Percentiles rank a stretch among this genome's conserved stretches.
Evolutionary conservation across 2,888 invertebrate species (phyloP).

Genomic region (Tigriopus californicus): DNA sequence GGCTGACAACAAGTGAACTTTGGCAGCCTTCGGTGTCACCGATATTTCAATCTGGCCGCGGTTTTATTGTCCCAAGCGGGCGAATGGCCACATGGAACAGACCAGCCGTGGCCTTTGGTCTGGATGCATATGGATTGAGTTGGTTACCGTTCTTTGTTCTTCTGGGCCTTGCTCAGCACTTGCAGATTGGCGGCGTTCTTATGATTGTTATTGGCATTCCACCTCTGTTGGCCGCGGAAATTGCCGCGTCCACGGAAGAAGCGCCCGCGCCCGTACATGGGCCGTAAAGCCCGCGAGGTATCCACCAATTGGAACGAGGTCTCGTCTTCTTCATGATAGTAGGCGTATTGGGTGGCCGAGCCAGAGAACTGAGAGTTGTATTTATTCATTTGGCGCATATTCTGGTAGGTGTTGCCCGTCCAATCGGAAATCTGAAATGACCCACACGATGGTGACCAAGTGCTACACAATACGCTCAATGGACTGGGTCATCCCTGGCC

Average conservation of each 20-base stretch:
- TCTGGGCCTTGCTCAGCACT: slow-evolving; percentile 56
- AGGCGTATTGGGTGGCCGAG: slow-evolving; percentile 89
- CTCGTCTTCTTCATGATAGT: slow-evolving; percentile 97
- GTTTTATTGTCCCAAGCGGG: no score
- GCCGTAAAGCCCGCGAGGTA: slow-evolving; percentile 69
- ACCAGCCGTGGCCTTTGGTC: no score
- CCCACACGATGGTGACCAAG: slow-evolving; percentile 19
- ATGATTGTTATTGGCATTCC: slow-evolving; percentile 32
- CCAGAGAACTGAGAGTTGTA: slow-evolving; percentile 72
- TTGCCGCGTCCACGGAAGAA: slow-evolving; percentile 43
- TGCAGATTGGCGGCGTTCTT: slow-evolving; percentile 44
- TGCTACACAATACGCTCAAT: not conserved
- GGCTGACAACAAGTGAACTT: not conserved
- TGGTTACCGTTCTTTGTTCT: slow-evolving; percentile 37
- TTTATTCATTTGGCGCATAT: slow-evolving; percentile 77
- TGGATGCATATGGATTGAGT: no score
- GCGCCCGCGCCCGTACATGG: slow-evolving; percentile 77
- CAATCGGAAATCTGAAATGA: slow-evolving; percentile 62
- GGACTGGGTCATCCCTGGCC: no score
- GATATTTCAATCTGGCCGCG: no score
- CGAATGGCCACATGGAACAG: no score
- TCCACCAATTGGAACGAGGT: slow-evolving; percentile 95
- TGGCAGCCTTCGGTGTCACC: not conserved
- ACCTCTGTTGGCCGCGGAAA: slow-evolving; percentile 41
- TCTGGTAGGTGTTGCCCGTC: slow-evolving; percentile 80